Evolutionary conservation across 2,888 invertebrate genomes (phyloP), one percentile per base, ranked within the genome.

Genomic region (Euzophera pinguis): DNA sequence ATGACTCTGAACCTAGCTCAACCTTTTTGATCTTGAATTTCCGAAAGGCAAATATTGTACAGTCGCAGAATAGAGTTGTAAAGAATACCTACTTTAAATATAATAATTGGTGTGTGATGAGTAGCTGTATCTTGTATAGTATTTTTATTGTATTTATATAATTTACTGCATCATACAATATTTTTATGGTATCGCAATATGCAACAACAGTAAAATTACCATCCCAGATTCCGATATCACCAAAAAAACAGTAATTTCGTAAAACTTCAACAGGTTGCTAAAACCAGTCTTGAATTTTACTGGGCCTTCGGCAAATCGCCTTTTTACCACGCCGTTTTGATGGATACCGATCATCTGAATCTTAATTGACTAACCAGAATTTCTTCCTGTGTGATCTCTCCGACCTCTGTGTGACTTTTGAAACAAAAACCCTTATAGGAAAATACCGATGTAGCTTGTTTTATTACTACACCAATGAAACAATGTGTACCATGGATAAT

Each of bases 231-330:
- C 64, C 67, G 66, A 61, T 62, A 59, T 52, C 51, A 57, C 52
- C 54, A 58, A 64, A 65, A 64, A 64, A 64, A 32, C 62, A 50
- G 62, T 64, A 63, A 61, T 65, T 65, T 65, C 53, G 53, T 60
- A 54, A 60, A 60, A 50, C 32, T 53, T 38, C 16, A 48, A 37
- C 34, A 14, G 10, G 9, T 45, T 35, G 34, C 45, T n/a, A 10
- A 42, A 62, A 62, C 60, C 47, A 49, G 62, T 60, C 59, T 51
- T 17, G 45, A 39, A 38, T 53, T 49, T 17, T 12, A 32, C 45
- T 16, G 32, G 32, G 32, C 32, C 45, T 45, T 45, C 45, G 32
- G 42, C 51, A 56, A 50, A 56, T 55, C n/a, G 53, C 35, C 22
- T 52, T 58, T 58, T 47, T 45, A n/a, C 35, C 27, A 38, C 16